These are phyloP conservation scores for Myopa testacea DNA, from an alignment of 2,888 invertebrate species.

Conservation along the genomic window DNA sequence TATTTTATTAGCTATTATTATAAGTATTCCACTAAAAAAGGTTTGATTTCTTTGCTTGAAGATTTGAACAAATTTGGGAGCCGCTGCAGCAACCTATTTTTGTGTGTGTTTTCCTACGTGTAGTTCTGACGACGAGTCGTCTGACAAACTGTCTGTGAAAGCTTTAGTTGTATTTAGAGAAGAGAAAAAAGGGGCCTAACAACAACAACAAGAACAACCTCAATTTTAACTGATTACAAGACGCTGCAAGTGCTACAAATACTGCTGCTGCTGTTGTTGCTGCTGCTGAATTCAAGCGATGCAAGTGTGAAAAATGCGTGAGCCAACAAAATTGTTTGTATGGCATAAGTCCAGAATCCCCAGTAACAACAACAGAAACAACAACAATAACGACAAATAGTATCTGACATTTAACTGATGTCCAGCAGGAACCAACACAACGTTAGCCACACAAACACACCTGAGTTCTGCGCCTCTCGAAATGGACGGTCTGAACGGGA, in stretches of 20 bases:
- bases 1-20: too few relatives aligned
- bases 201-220: slow-evolving; percentile 11
- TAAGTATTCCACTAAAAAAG: too few relatives aligned
- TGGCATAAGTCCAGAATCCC: slow-evolving; percentile 2
- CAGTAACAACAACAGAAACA: not conserved
- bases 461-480: not conserved
- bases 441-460: slow-evolving; percentile 7
- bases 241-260: slow-evolving; percentile 16
- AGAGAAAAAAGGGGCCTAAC: not conserved
- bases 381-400: slow-evolving; percentile 24
- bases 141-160: slow-evolving; percentile 29
- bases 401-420: slow-evolving; percentile 32
- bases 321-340: slow-evolving; percentile 15
- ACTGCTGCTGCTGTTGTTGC: slow-evolving; percentile 4
- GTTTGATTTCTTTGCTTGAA: too few relatives aligned
- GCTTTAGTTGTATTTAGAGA: not conserved
- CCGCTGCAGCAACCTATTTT: not conserved
- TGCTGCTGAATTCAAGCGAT: not conserved
- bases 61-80: not conserved
- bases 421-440: slow-evolving; percentile 16
- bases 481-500: too few relatives aligned
- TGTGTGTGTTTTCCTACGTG: not conserved
- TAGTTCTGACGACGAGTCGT: slow-evolving; percentile 9
- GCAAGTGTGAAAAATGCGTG: slow-evolving; percentile 28
- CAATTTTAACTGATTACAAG: slow-evolving; percentile 7